Evolutionary conservation across 2,888 invertebrate species (phyloP).

Genomic region (Argyra leucocephala): DNA sequence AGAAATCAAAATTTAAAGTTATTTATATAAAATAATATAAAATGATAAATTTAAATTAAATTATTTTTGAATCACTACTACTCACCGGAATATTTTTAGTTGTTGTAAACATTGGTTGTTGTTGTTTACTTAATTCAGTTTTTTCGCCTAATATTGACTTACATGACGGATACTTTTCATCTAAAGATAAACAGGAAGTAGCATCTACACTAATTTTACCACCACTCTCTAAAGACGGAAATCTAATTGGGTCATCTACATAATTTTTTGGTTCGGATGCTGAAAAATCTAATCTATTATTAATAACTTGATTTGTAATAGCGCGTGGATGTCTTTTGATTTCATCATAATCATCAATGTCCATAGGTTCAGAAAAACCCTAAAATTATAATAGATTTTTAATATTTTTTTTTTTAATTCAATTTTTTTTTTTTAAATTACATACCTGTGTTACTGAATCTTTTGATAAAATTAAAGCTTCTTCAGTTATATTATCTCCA

Average conservation of each 20-base stretch:
- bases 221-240: conserved; percentile 32
- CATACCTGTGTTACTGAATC: conserved; percentile 22
- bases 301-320: conserved; percentile 26
- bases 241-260: conserved; percentile 33
- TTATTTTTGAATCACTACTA: conserved; percentile 8
- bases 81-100: conserved; percentile 29
- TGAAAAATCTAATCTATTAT: conserved; percentile 28
- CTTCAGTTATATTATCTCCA: conserved; percentile 37
- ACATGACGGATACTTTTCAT: conserved; percentile 34
- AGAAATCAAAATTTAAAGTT: conserved; percentile 6
- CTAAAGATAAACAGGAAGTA: conserved; percentile 30
- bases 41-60: conserved; percentile 13
- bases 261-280: conserved; percentile 29
- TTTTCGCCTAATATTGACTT: conserved; percentile 33
- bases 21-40: conserved; percentile 14
- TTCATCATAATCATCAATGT: conserved; percentile 29
- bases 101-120: conserved; percentile 26
- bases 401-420: conserved; percentile 7
- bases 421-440: conserved; percentile 10
- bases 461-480: conserved; percentile 19
- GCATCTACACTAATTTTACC: conserved; percentile 30
- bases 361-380: conserved; percentile 22
- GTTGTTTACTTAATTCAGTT: conserved; percentile 26
- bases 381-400: conserved; percentile 18
- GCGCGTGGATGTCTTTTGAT: conserved; percentile 30